These are phyloP conservation scores for Tauraco hartlaubi DNA, from an alignment of 2,797 vertebrate species.

Conservation along the genomic window DNA sequence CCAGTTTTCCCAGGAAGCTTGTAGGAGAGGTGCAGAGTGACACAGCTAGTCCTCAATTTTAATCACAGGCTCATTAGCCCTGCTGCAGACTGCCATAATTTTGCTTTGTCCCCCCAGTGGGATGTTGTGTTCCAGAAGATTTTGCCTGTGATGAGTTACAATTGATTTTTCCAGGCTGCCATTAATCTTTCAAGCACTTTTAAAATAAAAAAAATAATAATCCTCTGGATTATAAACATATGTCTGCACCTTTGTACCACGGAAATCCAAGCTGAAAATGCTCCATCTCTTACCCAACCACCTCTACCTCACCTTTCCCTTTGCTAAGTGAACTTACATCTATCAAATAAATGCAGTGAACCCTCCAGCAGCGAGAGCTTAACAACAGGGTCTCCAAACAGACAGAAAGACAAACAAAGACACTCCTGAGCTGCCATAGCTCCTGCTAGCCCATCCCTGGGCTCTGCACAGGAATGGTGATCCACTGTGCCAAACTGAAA, in stretches of 20 bases:
- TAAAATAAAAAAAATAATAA: background rate
- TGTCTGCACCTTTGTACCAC: background rate
- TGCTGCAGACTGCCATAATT: slow-evolving; percentile 24
- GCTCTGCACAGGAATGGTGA: background rate
- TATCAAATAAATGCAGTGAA: background rate
- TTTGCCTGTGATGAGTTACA: slow-evolving; percentile 48
- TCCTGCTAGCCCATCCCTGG: background rate
- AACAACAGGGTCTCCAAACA: background rate
- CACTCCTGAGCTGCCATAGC: background rate
- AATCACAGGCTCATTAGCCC: slow-evolving; percentile 55
- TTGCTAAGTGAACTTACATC: background rate
- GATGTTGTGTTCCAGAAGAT: slow-evolving; percentile 47
- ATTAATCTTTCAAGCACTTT: slow-evolving; percentile 52
- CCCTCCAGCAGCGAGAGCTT: background rate
- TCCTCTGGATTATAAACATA: background rate
- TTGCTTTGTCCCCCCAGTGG: slow-evolving; percentile 25
- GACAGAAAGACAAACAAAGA: background rate
- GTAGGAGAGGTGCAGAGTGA: background rate
- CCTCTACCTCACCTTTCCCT: background rate
- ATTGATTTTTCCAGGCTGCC: slow-evolving; percentile 37
- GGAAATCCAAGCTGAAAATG: background rate
- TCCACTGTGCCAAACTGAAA: background rate
- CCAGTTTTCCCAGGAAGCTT: background rate
- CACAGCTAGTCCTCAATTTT: background rate
- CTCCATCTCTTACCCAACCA: background rate